phyloP scores from a whole-genome alignment of 2,113 vertebrate genomes.

The Beaufortia kweichowensis region DNA sequence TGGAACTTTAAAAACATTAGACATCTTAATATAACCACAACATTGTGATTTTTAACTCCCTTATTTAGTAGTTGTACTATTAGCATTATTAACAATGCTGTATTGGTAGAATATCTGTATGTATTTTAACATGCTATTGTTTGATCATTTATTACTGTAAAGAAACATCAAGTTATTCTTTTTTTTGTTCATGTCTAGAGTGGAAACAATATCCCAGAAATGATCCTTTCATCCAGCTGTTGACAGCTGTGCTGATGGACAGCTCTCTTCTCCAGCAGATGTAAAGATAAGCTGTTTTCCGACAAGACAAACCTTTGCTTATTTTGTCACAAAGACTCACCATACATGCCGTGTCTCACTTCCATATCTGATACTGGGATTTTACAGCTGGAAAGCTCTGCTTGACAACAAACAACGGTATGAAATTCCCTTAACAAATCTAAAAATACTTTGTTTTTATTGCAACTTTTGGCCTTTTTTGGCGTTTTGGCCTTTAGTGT shows the following conservation, averaged over 20 bases:
- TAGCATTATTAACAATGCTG: not conserved
- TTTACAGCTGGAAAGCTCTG: constrained; percentile 1
- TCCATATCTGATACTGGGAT: not conserved
- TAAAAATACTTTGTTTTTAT: not conserved
- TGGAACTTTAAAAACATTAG: too few species aligned
- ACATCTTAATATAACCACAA: too few species aligned
- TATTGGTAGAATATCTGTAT: not conserved
- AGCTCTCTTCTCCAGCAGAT: constrained; percentile 75
- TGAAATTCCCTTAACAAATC: not conserved
- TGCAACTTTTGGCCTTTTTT: not conserved
- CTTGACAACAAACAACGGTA: not conserved
- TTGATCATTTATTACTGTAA: not conserved
- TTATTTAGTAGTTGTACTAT: not conserved
- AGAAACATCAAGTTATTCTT: not conserved
- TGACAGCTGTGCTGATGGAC: constrained; percentile 20
- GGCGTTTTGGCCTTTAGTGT: not conserved
- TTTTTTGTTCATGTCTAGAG: not conserved
- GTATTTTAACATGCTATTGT: not conserved
- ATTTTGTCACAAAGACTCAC: constrained; percentile 47
- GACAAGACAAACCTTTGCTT: constrained; percentile 49
- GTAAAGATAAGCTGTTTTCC: constrained; percentile 67
- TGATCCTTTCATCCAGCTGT: not conserved
- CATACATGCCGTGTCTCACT: constrained; percentile 2
- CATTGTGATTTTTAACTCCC: too few species aligned
- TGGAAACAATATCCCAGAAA: not conserved